Base-by-base conservation (phyloP, 2,797 vertebrate genomes). In the Pangasius djambal region DNA sequence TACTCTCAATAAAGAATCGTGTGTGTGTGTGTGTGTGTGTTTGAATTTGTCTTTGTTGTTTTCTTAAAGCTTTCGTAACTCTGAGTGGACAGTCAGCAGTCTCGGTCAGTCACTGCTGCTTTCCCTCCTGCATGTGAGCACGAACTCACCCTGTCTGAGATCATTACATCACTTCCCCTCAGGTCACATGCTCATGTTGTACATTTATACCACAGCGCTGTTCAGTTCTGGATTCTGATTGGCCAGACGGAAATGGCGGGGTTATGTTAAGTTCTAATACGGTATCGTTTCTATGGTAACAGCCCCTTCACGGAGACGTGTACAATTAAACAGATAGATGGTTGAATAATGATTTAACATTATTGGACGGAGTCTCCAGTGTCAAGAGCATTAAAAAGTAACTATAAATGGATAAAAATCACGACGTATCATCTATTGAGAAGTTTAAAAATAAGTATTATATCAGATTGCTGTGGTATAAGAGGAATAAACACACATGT, bases 11-110 rank as follows among this genome's bases (percentile, higher is more conserved):
- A 22, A 59, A 59, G 78, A 79, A 55, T 79, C 77, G 48, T 6
- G 18, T 18, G 75, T 79, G 75, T 28, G 52, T 52, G 6, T 52
- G 77, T 59, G 31, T 82, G 75, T 55, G 75, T 93, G 77, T 87
- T 89, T 95, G 92, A 94, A 92, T 91, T 89, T 95, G 69, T 95
- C 89, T 95, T 86, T 95, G 88, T 94, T 89, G 79, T 92, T 91
- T 96, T 93, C 96, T 96, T 97, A 95, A 98, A 98, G 98, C 97
- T 97, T 95, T 96, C 97, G 92, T 98, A 98, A 95, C 96, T 96
- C 96, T 97, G 96, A 96, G 96, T 96, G 97, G 97, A 98, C 95
- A 96, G 95, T 96, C 97, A 95, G 96, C 96, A 96, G 94, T 96
- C 93, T 97, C 97, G 98, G 98, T 99, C 96, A 98, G 98, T 99